Conservation (phyloP, 2,113 vertebrate species). For the Macquaria ambigua region DNA sequence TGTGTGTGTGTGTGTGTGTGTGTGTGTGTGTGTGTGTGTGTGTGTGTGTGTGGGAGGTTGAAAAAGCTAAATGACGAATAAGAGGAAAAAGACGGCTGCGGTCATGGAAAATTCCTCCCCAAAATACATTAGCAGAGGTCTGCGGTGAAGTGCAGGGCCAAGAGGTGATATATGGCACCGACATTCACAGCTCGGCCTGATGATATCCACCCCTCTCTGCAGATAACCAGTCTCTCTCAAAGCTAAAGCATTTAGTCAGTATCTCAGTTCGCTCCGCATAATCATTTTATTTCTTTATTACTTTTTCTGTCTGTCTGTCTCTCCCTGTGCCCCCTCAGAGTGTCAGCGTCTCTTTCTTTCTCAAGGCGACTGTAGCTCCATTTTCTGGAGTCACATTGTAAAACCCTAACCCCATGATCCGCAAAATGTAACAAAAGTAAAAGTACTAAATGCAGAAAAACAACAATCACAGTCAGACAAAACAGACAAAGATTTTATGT, state of each 20-base stretch:
- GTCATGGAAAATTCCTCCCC: conserved; percentile 69
- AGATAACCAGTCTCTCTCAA: conserved; percentile 27
- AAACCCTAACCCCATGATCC: neutral
- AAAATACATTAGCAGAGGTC: conserved; percentile 67
- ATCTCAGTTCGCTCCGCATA: neutral
- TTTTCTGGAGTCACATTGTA: neutral
- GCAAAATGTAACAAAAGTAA: no score
- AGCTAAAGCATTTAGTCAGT: conserved; percentile 17
- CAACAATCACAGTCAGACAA: neutral
- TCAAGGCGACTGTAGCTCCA: neutral
- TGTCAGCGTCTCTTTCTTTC: neutral
- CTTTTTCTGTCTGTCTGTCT: conserved; percentile 3
- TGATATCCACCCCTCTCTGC: conserved; percentile 45
- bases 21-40: neutral
- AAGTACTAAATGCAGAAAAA: no score
- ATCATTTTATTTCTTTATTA: neutral
- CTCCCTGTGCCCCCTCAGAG: neutral
- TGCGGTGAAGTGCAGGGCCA: conserved; percentile 42
- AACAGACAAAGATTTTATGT: neutral
- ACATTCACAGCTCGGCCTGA: conserved; percentile 60
- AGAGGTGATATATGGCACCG: conserved; percentile 71
- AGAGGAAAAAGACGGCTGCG: conserved; percentile 34
- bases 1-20: neutral
- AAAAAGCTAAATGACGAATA: conserved; percentile 49
- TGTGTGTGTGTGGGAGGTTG: conserved; percentile 24